phyloP scores from a whole-genome alignment of 2,797 vertebrate species.

The Agapornis canus region DNA sequence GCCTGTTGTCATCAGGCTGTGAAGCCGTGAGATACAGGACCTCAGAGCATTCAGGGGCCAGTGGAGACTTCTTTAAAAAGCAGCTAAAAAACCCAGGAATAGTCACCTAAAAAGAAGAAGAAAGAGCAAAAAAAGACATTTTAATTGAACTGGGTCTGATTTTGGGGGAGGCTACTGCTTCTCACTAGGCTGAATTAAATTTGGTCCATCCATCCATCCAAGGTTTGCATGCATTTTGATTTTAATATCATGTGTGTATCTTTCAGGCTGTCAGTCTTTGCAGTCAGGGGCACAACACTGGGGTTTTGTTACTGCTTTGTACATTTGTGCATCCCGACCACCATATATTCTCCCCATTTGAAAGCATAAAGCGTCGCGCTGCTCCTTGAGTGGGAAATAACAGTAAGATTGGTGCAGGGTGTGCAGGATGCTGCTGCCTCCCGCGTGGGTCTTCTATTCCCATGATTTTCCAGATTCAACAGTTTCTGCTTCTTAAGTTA shows the following conservation, averaged over 20 bases:
- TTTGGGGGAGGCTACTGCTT: not conserved
- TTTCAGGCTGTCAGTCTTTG: not conserved
- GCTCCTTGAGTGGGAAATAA: constrained; percentile 7
- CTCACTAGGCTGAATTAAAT: not conserved
- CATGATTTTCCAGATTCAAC: not conserved
- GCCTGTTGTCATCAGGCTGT: not conserved
- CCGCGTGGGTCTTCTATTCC: accelerated
- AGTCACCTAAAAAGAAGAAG: not conserved
- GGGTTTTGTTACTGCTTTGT: not conserved
- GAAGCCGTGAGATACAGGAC: not conserved
- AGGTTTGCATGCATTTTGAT: not conserved
- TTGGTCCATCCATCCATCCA: not conserved
- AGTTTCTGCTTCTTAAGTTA: constrained; percentile 26
- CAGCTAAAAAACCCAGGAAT: not conserved
- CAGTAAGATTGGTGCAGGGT: not conserved
- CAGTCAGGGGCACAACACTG: not conserved
- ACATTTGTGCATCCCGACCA: not conserved
- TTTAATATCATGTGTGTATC: not conserved
- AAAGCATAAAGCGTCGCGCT: not conserved
- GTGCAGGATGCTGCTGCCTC: not conserved
- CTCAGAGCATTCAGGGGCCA: not conserved
- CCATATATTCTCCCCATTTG: not conserved
- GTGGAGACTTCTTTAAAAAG: not conserved
- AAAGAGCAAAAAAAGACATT: not conserved
- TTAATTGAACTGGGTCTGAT: not conserved